Base-by-base conservation (phyloP, 2,888 invertebrate genomes). In the Alviniconcha strummeri region DNA sequence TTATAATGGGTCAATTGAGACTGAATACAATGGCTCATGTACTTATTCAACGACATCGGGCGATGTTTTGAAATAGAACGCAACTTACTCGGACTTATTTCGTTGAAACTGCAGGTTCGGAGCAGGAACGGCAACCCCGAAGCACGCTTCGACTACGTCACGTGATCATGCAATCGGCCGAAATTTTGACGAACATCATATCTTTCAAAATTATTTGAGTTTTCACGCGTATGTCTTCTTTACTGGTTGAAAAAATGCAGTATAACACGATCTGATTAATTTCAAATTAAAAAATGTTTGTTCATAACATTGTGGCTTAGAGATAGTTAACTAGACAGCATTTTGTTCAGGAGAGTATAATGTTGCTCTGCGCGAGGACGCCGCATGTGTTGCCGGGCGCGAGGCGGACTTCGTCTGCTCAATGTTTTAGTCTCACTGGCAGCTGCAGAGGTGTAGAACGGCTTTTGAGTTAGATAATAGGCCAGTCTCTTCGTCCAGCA, bases 91-190 rank as follows among this genome's bases (percentile, higher is more conserved):
- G 19, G 4, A 64, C 57, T 64, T 78, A 0, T 52, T 56, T 64
- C 78, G 64, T 52, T 15, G 64, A 78, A 78, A 57, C 64, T 64
- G 78, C 78, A 9, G 60, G 64, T 15, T 15, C 64, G 19, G 8
- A 11, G 52, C 79, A 82, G 67, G 82, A 76, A 82, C 82, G 77
- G 82, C 82, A 82, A 77, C 82, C 82, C 76, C 36, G 82, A 64
- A 54, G 17, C 56, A 69, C 69, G 55, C 55, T 69, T 9, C 15
- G 55, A 80, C 15, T 7, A 55, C 54, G 80, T 80, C 80, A 80
- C 80, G 80, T 80, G 80, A 80, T 36, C 69, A n/a, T 15, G n/a
- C 5, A 64, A 5, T 64, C 78, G 78, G 64, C 13, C 60, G 60
- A 60, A 60, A 11, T 60, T 60, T 60, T 60, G 36, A 36, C 36